phyloP scores from a whole-genome alignment of 2,888 invertebrate genomes.

The Sesia bembeciformis region DNA sequence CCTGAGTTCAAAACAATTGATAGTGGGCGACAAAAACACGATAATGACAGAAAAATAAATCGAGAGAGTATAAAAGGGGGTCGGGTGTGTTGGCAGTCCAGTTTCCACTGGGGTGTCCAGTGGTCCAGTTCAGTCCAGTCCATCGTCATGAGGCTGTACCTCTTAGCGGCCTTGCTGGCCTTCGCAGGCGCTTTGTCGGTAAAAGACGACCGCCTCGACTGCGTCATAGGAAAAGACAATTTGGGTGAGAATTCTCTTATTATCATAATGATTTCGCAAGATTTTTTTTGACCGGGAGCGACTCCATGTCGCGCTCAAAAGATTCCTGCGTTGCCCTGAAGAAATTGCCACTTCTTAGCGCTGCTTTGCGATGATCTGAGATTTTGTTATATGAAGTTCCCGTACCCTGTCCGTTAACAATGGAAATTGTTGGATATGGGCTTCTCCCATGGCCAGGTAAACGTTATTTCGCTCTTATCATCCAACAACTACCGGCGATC shows the following conservation, averaged over 20 bases:
- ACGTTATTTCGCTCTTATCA: too few relatives aligned
- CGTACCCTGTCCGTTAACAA: too few relatives aligned
- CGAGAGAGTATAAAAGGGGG: background rate
- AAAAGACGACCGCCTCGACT: slow-evolving; percentile 30
- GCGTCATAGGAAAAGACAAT: slow-evolving; percentile 42
- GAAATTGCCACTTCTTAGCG: too few relatives aligned
- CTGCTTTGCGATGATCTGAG: too few relatives aligned
- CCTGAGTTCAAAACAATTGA: background rate
- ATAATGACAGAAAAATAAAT: background rate
- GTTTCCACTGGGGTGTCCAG: background rate
- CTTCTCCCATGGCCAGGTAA: too few relatives aligned
- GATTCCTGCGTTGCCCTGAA: too few relatives aligned
- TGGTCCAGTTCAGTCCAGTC: background rate
- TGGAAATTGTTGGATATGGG: too few relatives aligned
- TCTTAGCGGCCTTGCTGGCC: slow-evolving; percentile 38
- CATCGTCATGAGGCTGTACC: slow-evolving; percentile 34
- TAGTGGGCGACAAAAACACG: background rate
- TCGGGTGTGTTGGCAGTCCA: background rate
- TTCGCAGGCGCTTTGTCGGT: slow-evolving; percentile 41
- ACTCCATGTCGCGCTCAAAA: too few relatives aligned
- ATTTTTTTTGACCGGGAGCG: too few relatives aligned
- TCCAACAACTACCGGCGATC: too few relatives aligned
- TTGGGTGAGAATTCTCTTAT: slow-evolving; percentile 32
- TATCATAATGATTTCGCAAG: too few relatives aligned
- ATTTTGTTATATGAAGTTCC: too few relatives aligned